Base-by-base conservation (phyloP, 2,113 vertebrate genomes). In the Tor tambroides region DNA sequence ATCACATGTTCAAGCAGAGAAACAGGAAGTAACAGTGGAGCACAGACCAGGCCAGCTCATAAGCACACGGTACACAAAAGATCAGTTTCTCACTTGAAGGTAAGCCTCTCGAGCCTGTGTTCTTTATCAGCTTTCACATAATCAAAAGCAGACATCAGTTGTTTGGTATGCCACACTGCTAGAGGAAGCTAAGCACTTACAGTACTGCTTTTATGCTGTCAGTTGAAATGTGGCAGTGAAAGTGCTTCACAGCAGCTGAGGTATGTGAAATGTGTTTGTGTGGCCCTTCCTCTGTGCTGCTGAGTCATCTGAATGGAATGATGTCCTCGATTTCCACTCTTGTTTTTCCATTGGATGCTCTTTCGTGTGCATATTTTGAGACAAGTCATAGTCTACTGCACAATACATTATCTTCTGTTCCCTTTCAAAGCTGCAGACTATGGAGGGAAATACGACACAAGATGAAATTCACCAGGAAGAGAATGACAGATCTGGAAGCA, bases 21-120 rank as follows among this genome's bases (percentile, higher is more conserved):
- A 87, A 30, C 61, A 87, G 86, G 86, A 89, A 87, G 88, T 89
- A n/a, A 51, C 41, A 83, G 61, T 75, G 51, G n/a, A 35, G 21
- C 54, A 54, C 15, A 61, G 32, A 2, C 5, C 51, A 35, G 19
- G 43, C 30, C 46, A 59, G 28, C 65, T 23, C 77, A 6, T 35
- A n/a, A n/a, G 8, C 86, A 61, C 35, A 28, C n/a, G 35, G 32
- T 26, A 38, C 38, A 30, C 56, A 46, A 30, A 8, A 84, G 28
- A 30, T 32, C 26, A 41, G 21, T 23, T 14, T 74, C 46, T 46
- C 19, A 7, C n/a, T 69, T 30, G 21, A 32, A 89, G 86, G 88
- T 89, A 87, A 72, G 83, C 6, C 69, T 84, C 59, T 59, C 3
- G 23, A 72, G 9, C 6, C 8, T 46, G 43, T 38, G 46, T 80